These are phyloP conservation scores for Thecocarcelia acutangulata DNA, from an alignment of 2,888 invertebrate genomes.

Conservation along the genomic window DNA sequence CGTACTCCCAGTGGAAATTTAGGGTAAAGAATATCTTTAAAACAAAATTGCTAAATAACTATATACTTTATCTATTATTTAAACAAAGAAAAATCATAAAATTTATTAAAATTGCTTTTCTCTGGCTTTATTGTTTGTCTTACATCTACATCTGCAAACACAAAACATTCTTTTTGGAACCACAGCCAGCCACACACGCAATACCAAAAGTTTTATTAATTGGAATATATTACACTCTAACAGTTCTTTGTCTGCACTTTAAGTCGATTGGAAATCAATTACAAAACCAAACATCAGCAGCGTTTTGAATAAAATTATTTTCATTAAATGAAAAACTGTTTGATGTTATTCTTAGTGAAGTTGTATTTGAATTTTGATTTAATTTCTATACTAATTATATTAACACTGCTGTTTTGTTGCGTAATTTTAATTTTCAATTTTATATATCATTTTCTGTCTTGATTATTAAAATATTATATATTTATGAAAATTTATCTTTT, in stretches of 20 bases:
- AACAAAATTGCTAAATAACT: conserved; percentile 20
- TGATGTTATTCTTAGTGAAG: too few species aligned
- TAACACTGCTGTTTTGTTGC: conserved; percentile 11
- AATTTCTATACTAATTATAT: conserved; percentile 22
- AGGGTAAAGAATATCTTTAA: conserved; percentile 82
- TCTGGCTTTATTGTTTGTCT: conserved; percentile 9
- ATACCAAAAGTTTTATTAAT: not conserved
- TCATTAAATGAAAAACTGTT: too few species aligned
- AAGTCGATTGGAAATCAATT: not conserved
- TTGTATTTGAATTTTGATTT: too few species aligned
- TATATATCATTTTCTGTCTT: conserved; percentile 7
- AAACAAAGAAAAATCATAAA: not conserved
- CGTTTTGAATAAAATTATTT: not conserved
- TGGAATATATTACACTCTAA: conserved; percentile 1
- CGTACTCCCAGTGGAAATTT: conserved; percentile 85
- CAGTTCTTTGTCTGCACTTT: conserved; percentile 17
- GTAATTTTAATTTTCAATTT: conserved; percentile 8
- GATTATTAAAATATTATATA: conserved; percentile 40
- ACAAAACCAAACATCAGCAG: conserved; percentile 21
- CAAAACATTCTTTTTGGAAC: not conserved
- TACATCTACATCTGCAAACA: too few species aligned
- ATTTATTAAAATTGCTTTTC: conserved; percentile 40
- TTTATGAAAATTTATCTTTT: conserved; percentile 51
- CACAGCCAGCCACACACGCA: conserved; percentile 13
- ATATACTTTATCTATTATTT: not conserved